Percentiles rank a stretch among this genome's conserved stretches.
Conservation (phyloP, 2,113 vertebrate species). For the Rattus norvegicus region GRCr8 NC_086021.1:58905501-58906000, state of each 20-base stretch:
- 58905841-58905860: conserved; percentile 1
- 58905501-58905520: background rate
- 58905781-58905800: background rate
- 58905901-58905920: background rate
- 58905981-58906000: background rate
- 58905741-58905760: conserved; percentile 62
- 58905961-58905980: background rate
- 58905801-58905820: conserved; percentile 56
- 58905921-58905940: background rate
- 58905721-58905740: conserved; percentile 55
- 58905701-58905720: conserved; percentile 20
- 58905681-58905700: conserved; percentile 48
- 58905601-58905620: background rate
- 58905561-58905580: background rate
- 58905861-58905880: background rate
- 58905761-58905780: conserved; percentile 18
- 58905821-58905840: conserved; percentile 35
- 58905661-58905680: conserved; percentile 48
- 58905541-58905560: background rate
- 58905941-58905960: background rate
- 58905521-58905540: background rate
- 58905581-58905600: conserved; percentile 38
- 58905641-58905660: conserved; percentile 57
- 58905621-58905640: conserved; percentile 38
- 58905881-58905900: background rate